Conservation (phyloP, 1,140 invertebrate genomes). For the Drosophila truncata region DNA sequence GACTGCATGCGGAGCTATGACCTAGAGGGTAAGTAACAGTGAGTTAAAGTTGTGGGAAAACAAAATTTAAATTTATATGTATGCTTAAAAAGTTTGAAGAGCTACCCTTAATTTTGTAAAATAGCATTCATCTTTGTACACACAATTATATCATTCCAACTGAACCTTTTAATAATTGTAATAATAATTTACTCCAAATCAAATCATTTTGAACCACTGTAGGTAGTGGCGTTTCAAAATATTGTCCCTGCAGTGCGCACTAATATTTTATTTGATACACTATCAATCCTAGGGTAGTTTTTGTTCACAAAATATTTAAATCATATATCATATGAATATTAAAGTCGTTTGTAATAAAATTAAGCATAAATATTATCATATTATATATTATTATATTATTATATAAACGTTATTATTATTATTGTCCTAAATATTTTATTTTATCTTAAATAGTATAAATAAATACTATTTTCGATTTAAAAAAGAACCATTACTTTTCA, state of each 20-base stretch:
- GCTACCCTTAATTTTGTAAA: too few relatives aligned
- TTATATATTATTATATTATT: too few relatives aligned
- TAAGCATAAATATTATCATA: too few relatives aligned
- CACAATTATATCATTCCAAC: too few relatives aligned
- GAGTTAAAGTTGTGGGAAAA: not conserved
- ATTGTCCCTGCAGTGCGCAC: conserved; percentile 29
- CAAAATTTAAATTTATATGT: too few relatives aligned
- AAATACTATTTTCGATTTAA: too few relatives aligned
- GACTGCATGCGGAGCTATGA: conserved; percentile 53
- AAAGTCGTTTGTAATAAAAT: not conserved
- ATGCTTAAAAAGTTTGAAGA: too few relatives aligned
- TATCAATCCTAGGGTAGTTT: not conserved
- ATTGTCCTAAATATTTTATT: not conserved
- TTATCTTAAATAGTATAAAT: too few relatives aligned
- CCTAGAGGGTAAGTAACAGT: conserved; percentile 48
- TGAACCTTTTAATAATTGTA: too few relatives aligned
- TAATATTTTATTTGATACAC: conserved; percentile 50
- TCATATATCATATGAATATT: not conserved
- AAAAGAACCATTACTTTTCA: too few relatives aligned
- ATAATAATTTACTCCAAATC: not conserved
- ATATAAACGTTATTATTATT: too few relatives aligned
- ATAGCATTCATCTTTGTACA: too few relatives aligned
- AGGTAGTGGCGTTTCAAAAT: conserved; percentile 10
- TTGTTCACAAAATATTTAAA: not conserved
- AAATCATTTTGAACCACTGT: conserved; percentile 17